Conservation (phyloP, 2,888 invertebrate species). For the Steinernema scapterisci region DNA sequence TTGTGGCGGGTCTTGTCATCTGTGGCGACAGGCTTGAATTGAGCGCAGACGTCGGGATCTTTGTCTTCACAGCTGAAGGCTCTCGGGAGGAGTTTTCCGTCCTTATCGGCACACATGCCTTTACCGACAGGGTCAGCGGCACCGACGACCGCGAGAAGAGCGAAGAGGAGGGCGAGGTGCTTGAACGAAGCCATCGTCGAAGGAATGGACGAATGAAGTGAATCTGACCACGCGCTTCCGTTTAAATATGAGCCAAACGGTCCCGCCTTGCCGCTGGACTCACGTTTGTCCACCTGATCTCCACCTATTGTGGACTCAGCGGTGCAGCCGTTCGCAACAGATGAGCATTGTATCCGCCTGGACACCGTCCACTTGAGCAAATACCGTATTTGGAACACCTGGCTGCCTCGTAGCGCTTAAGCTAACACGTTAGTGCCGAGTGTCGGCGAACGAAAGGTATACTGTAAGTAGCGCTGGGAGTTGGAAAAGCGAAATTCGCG, state of each 20-base stretch:
- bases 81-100: no score
- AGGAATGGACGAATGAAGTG: neutral
- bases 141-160: neutral
- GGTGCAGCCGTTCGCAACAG: neutral
- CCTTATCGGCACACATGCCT: no score
- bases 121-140: no score
- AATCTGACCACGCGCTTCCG: neutral
- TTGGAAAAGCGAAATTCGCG: no score
- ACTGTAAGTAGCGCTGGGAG: no score
- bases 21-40: no score
- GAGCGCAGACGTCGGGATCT: no score
- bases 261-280: neutral
- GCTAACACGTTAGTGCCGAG: neutral
- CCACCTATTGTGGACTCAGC: neutral
- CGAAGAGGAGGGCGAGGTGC: neutral
- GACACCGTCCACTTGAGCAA: neutral
- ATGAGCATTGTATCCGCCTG: neutral
- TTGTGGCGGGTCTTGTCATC: no score
- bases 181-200: neutral
- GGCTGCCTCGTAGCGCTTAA: neutral
- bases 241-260: neutral
- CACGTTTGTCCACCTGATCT: constrained; percentile 24
- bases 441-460: no score
- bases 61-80: no score
- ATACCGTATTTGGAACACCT: neutral